Conservation (phyloP, 2,888 invertebrate species). For the Papilio elwesi region DNA sequence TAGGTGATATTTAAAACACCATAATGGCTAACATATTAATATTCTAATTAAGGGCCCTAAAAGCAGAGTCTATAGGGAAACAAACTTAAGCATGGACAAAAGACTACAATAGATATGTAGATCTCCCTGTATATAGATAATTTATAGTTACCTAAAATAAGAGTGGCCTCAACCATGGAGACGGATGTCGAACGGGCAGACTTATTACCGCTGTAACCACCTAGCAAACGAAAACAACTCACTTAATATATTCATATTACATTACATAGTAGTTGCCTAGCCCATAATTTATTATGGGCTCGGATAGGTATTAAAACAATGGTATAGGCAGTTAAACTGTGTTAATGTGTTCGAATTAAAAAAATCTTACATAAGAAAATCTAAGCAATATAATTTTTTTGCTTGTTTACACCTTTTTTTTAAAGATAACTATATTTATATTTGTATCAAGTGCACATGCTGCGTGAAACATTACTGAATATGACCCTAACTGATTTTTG, state of each 20-base stretch:
- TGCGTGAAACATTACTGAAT: not conserved
- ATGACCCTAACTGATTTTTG: not conserved
- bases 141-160: slow-evolving; percentile 69
- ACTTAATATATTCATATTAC: not conserved
- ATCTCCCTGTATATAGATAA: too few species aligned
- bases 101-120: too few species aligned
- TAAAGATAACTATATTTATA: too few species aligned
- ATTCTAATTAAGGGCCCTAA: too few species aligned
- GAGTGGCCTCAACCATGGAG: slow-evolving; percentile 69
- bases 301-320: too few species aligned
- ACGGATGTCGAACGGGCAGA: slow-evolving; percentile 72
- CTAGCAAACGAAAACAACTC: slow-evolving; percentile 49
- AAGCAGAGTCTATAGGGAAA: too few species aligned
- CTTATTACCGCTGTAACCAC: slow-evolving; percentile 68
- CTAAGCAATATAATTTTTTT: not conserved
- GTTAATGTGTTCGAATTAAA: too few species aligned
- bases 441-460: not conserved
- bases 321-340: too few species aligned
- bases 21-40: too few species aligned
- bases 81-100: too few species aligned
- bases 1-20: too few species aligned
- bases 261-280: not conserved
- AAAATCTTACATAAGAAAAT: too few species aligned
- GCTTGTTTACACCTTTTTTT: not conserved
- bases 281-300: not conserved